A percentile compares a stretch with the other conserved stretches of the same genome.
phyloP scores from a whole-genome alignment of 2,113 vertebrate species.

The Dipodomys stephensi region DNA sequence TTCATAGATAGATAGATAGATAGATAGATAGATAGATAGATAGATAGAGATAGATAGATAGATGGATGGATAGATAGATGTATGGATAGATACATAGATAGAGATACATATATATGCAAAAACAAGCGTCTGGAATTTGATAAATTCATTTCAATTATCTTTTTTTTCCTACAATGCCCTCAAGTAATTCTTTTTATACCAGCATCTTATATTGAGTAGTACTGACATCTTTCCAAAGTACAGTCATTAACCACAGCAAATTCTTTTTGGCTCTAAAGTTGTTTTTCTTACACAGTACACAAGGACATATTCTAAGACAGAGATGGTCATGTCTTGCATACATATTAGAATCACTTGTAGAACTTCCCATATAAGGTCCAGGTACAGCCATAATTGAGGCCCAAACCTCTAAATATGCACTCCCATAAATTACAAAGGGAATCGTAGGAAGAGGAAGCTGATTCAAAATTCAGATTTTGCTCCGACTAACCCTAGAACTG shows the following conservation, averaged over 20 bases:
- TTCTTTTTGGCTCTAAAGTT: background rate
- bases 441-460: background rate
- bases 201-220: background rate
- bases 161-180: constrained; percentile 44
- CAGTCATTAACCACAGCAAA: constrained; percentile 32
- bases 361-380: background rate
- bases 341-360: background rate
- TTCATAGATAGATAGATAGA: background rate
- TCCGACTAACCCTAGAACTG: background rate
- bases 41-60: too few relatives aligned
- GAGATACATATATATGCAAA: background rate
- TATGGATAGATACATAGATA: too few relatives aligned
- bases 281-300: background rate
- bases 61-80: too few relatives aligned
- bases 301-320: background rate
- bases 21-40: too few relatives aligned
- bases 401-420: background rate
- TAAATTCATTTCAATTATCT: background rate
- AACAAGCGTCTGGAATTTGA: background rate
- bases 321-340: background rate
- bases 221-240: constrained; percentile 31
- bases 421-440: background rate
- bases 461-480: background rate
- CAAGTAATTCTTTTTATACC: background rate
- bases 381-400: background rate